Base-by-base conservation (phyloP, 2,888 invertebrate genomes). In the Ophion ventricosus region DNA sequence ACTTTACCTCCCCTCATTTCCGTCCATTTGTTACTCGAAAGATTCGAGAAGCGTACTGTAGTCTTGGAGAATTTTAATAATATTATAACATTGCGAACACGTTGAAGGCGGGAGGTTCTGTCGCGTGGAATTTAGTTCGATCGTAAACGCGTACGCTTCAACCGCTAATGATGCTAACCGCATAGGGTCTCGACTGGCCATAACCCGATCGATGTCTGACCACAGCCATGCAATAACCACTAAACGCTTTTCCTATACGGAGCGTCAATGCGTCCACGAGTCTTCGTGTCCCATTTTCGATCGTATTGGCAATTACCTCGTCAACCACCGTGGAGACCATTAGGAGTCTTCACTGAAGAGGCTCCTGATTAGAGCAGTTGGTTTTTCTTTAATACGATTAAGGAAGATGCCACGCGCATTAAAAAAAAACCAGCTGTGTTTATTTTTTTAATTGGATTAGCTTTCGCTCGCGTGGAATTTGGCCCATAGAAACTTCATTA, bases 161-260 rank as follows among this genome's bases (percentile, higher is more conserved):
- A 85, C 82, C 84, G 61, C 80, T 82, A 85, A 82, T 80, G 84
- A 82, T 73, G 80, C 80, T 69, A 75, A 79, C 72, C 56, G 67
- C 79, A 69, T 61, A 70, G 57, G 57, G 49, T 59, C 76, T 76
- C 82, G 25, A 76, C 72, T 77, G 25, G 66, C 72, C 82, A 82
- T 85, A 85, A 85, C 82, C 84, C 63, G 84, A 85, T 82, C 84
- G 73, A 74, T 80, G 84, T 82, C 84, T 85, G 84, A 85, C 84
- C 84, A 82, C 82, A 85, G 82, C 82, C 49, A 25, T 40, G 76
- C 82, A 63, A 61, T 76, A 82, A 85, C 84, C 84, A 85, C 84
- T 85, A 82, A 80, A 82, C 73, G 80, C 82, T 61, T 82, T 76
- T 69, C 78, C 49, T 77, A 40, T 40, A 43, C 35, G 75, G 61